These are phyloP conservation scores for Enoplosus armatus DNA, from an alignment of 2,797 vertebrate genomes.

Conservation along the genomic window DNA sequence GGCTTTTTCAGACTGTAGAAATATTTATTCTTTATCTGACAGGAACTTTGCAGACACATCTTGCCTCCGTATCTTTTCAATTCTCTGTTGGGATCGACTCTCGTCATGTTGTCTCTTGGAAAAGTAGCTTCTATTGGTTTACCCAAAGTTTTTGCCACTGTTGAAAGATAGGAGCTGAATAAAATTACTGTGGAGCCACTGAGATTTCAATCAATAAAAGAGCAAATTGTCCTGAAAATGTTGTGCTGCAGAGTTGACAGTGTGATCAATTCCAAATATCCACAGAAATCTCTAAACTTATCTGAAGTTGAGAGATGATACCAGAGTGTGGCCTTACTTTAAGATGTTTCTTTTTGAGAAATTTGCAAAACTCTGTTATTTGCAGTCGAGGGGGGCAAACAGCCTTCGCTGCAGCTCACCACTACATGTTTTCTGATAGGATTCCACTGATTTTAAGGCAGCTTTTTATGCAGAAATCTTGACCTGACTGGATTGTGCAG, in stretches of 20 bases:
- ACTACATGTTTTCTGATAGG: slow-evolving; percentile 19
- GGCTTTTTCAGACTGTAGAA: background rate
- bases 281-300: slow-evolving; percentile 34
- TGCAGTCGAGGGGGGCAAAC: background rate
- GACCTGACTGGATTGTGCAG: slow-evolving; percentile 24
- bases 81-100: slow-evolving; percentile 2
- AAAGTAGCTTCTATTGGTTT: slow-evolving; percentile 39
- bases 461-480: background rate
- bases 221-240: slow-evolving; percentile 44
- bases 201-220: slow-evolving; percentile 63
- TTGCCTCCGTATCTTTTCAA: background rate
- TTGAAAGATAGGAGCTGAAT: slow-evolving; percentile 31
- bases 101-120: slow-evolving; percentile 29
- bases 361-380: slow-evolving; percentile 13
- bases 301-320: slow-evolving; percentile 20
- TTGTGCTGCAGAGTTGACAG: slow-evolving; percentile 35
- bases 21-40: background rate
- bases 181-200: slow-evolving; percentile 41
- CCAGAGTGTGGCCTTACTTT: slow-evolving; percentile 11
- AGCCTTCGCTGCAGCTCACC: slow-evolving; percentile 2
- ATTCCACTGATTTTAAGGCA: slow-evolving; percentile 19
- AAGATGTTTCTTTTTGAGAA: slow-evolving; percentile 9
- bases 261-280: slow-evolving; percentile 34
- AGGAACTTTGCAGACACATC: slow-evolving; percentile 8
- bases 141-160: slow-evolving; percentile 22